Evolutionary conservation across 2,797 vertebrate species (phyloP).

Genomic region (Sebastes hopkinsi): DNA sequence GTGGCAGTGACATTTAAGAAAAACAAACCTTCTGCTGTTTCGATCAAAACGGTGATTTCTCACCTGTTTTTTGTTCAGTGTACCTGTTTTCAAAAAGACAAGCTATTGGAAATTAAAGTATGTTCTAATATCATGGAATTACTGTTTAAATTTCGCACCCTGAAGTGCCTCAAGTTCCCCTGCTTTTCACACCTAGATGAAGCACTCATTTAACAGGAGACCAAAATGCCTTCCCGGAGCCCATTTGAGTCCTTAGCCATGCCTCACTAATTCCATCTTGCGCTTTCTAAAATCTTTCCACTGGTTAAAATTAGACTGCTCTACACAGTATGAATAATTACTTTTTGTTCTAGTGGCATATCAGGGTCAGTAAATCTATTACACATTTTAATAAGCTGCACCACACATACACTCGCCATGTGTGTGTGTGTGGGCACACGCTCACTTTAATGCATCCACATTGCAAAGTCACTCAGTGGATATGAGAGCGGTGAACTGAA

Average conservation of each 20-base stretch:
- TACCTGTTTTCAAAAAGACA: constrained; percentile 1
- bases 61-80: not conserved
- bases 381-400: constrained; percentile 85
- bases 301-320: constrained; percentile 83
- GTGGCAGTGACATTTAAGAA: constrained; percentile 56
- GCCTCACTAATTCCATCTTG: constrained; percentile 87
- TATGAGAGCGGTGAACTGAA: constrained; percentile 76
- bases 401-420: constrained; percentile 49
- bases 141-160: constrained; percentile 61
- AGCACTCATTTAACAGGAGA: constrained; percentile 77
- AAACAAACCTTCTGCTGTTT: constrained; percentile 32
- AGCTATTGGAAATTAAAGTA: constrained; percentile 59
- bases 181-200: constrained; percentile 76
- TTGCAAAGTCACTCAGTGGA: constrained; percentile 70
- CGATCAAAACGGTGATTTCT: constrained; percentile 7
- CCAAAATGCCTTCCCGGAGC: constrained; percentile 71
- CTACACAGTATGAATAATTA: constrained; percentile 86
- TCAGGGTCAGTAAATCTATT: constrained; percentile 88
- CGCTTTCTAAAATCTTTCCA: constrained; percentile 86
- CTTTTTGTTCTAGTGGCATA: constrained; percentile 86
- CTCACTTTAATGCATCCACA: constrained; percentile 51
- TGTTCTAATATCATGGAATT: constrained; percentile 60
- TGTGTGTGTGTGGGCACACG: constrained; percentile 40
- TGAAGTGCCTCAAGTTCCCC: constrained; percentile 28
- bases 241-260: constrained; percentile 83